Conservation (phyloP, 1,140 invertebrate species). For the Cryptotermes secundus region DNA sequence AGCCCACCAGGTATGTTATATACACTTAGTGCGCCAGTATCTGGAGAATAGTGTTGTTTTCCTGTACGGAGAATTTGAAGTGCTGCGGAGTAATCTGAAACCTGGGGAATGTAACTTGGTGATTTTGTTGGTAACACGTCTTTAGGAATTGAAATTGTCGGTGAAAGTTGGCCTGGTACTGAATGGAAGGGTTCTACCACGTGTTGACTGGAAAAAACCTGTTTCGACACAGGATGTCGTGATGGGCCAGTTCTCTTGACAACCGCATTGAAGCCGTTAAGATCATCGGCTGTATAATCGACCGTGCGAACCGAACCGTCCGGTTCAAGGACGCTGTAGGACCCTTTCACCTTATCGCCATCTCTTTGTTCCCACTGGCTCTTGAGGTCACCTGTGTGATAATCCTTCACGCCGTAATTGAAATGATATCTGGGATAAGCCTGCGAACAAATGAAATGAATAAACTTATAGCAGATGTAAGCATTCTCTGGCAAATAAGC, state of each 20-base stretch:
- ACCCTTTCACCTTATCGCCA: constrained; percentile 66
- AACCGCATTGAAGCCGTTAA: constrained; percentile 51
- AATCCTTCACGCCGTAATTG: constrained; percentile 34
- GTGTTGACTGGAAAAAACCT: background rate
- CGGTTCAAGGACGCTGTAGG: constrained; percentile 52
- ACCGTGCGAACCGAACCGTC: constrained; percentile 36
- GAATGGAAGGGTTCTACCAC: background rate
- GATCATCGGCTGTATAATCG: constrained; percentile 1
- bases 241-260: constrained; percentile 51
- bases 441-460: background rate
- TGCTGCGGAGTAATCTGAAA: background rate
- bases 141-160: background rate
- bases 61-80: background rate
- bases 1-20: background rate
- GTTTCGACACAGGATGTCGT: constrained; percentile 39
- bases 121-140: background rate
- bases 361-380: constrained; percentile 66
- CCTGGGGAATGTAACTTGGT: background rate
- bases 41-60: background rate
- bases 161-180: background rate
- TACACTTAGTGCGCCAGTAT: background rate
- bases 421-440: constrained; percentile 35
- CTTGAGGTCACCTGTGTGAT: constrained; percentile 62
- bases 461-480: too few species aligned
- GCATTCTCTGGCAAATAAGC: too few species aligned